Evolutionary conservation across 2,797 vertebrate genomes (phyloP).

Genomic region (Gymnoscopelus microlampas): DNA sequence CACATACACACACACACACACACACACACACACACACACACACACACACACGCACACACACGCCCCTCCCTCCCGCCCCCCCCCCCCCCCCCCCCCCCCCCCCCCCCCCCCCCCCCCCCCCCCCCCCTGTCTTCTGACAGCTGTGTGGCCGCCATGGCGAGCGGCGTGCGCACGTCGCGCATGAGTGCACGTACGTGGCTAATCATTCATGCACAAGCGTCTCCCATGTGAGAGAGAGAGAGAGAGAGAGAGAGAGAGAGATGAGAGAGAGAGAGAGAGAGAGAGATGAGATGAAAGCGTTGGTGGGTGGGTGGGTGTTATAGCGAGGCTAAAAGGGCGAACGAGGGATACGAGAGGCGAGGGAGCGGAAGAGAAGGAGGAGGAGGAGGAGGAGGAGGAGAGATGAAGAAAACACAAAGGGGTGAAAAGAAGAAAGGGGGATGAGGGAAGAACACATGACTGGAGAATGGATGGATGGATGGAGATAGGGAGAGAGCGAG

Average conservation of each 20-base stretch:
- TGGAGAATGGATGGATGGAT: no score
- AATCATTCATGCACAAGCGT: conserved; percentile 62
- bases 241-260: conserved; percentile 71
- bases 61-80: background rate
- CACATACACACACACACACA: background rate
- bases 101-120: background rate
- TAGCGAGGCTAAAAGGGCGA: background rate
- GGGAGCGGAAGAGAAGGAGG: background rate
- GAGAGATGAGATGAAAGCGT: conserved; percentile 40
- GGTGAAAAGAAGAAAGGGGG: no score
- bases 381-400: no score
- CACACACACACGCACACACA: no score
- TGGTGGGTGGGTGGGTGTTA: background rate
- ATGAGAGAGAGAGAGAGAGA: conserved; percentile 69
- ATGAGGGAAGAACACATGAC: no score
- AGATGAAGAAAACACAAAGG: no score
- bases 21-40: conserved; percentile 9
- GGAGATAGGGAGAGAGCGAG: conserved; percentile 38
- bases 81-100: conserved; percentile 4
- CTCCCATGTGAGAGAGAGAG: conserved; percentile 53
- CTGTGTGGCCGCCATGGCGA: background rate
- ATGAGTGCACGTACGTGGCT: conserved; percentile 9
- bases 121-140: conserved; percentile 13
- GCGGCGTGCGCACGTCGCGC: conserved; percentile 22
- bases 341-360: background rate